Evolutionary conservation across 2,888 invertebrate species (phyloP).

Genomic region (Polyommatus iphigenia): DNA sequence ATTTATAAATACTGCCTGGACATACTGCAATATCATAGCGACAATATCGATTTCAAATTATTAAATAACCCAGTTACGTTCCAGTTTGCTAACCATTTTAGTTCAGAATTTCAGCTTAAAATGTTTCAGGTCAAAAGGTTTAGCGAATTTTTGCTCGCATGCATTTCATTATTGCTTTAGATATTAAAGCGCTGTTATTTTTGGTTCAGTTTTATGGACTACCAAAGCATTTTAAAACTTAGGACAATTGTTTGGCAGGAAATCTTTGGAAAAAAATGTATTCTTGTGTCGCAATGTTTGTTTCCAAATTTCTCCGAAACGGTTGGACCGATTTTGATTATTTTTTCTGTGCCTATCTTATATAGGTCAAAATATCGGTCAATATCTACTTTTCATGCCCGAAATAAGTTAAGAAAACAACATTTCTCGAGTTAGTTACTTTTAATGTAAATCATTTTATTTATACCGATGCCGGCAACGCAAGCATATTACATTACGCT

Average conservation of each 20-base stretch:
- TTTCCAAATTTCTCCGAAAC: not conserved
- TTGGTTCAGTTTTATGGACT: not conserved
- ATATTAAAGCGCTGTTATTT: not conserved
- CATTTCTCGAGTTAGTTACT: no score
- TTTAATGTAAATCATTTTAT: no score
- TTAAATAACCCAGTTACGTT: conserved; percentile 1
- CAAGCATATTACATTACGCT: no score
- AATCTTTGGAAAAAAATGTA: no score
- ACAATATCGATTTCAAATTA: conserved; percentile 11
- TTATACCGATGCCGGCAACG: no score
- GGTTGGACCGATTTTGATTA: not conserved
- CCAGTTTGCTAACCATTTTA: not conserved
- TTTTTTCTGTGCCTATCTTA: no score
- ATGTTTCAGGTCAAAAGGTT: conserved; percentile 11
- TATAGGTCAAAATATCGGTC: no score
- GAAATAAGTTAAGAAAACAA: no score
- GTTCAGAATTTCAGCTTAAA: not conserved
- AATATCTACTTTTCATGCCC: no score
- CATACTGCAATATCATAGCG: not conserved
- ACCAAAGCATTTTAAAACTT: no score
- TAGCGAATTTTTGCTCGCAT: not conserved
- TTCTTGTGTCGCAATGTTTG: not conserved
- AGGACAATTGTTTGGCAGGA: no score
- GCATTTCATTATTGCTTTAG: not conserved
- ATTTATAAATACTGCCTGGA: not conserved